phyloP scores from a whole-genome alignment of 2,888 invertebrate species.

The Dastarcus helophoroides region DNA sequence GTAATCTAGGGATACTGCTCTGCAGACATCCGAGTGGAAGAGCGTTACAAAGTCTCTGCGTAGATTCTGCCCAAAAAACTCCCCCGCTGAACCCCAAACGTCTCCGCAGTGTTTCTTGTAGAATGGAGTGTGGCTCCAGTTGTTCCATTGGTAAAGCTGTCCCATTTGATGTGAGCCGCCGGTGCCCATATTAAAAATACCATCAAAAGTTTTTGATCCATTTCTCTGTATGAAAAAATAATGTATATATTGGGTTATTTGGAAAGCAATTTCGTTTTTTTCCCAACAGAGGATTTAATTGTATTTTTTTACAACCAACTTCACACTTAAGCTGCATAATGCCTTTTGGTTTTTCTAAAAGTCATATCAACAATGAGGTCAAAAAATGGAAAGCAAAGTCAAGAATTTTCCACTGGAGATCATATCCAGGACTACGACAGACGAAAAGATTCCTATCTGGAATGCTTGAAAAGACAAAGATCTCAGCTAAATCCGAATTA shows the following conservation, averaged over 20 bases:
- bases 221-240: conserved; percentile 49
- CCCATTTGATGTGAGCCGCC: conserved; percentile 59
- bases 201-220: conserved; percentile 60
- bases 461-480: no score
- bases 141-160: conserved; percentile 61
- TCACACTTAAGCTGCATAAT: no score
- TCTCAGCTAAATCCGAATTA: no score
- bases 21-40: conserved; percentile 64
- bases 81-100: conserved; percentile 66
- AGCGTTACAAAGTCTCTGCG: conserved; percentile 46
- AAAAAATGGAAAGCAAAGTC: no score
- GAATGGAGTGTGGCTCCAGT: conserved; percentile 43
- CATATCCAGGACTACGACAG: no score
- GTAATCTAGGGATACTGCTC: conserved; percentile 54
- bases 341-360: no score
- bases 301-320: conserved; percentile 1
- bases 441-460: no score
- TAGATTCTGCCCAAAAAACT: conserved; percentile 56
- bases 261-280: neutral
- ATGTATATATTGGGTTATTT: no score
- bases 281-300: neutral
- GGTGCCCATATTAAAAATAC: conserved; percentile 64
- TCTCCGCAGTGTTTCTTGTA: conserved; percentile 45
- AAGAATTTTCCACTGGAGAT: no score
- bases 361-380: no score